These are phyloP conservation scores for Aporophyla lueneburgensis DNA, from an alignment of 2,888 invertebrate species.

Conservation along the genomic window DNA sequence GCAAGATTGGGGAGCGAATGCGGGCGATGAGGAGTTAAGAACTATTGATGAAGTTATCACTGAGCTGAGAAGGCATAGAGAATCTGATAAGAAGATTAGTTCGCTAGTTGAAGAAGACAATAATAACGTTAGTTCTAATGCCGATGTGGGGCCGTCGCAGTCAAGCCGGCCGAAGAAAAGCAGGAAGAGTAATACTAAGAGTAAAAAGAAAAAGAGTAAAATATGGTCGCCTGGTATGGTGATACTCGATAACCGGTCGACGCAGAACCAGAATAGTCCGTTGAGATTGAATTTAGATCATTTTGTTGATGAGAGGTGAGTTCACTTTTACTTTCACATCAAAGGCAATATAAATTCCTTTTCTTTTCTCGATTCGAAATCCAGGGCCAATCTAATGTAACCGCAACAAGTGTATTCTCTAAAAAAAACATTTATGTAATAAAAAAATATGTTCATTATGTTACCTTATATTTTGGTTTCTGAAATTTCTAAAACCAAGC, in stretches of 20 bases:
- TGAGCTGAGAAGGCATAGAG: conserved; percentile 80
- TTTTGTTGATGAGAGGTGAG: conserved; percentile 87
- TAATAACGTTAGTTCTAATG: conserved; percentile 64
- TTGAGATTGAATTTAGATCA: conserved; percentile 87
- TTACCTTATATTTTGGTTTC: too few species aligned
- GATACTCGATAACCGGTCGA: conserved; percentile 83
- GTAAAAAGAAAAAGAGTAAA: conserved; percentile 82
- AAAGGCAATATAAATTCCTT: too few species aligned
- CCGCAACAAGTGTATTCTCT: too few species aligned
- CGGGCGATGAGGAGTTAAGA: conserved; percentile 77
- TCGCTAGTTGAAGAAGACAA: conserved; percentile 73
- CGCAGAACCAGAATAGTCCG: conserved; percentile 77
- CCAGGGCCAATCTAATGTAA: too few species aligned
- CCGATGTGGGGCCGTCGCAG: conserved; percentile 72
- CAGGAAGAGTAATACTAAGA: conserved; percentile 78
- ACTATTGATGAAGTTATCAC: conserved; percentile 83
- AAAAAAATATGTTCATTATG: too few species aligned
- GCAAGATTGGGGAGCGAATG: conserved; percentile 78
- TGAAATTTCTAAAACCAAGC: too few species aligned
- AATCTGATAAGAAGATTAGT: conserved; percentile 75
- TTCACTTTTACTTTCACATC: conserved; percentile 2
- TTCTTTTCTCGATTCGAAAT: too few species aligned
- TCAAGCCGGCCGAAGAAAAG: conserved; percentile 75
- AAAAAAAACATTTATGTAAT: too few species aligned
- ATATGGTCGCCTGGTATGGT: conserved; percentile 87